These are phyloP conservation scores for Hypotaenidia philippensis DNA, from an alignment of 2,797 vertebrate genomes.

Conservation along the genomic window DNA sequence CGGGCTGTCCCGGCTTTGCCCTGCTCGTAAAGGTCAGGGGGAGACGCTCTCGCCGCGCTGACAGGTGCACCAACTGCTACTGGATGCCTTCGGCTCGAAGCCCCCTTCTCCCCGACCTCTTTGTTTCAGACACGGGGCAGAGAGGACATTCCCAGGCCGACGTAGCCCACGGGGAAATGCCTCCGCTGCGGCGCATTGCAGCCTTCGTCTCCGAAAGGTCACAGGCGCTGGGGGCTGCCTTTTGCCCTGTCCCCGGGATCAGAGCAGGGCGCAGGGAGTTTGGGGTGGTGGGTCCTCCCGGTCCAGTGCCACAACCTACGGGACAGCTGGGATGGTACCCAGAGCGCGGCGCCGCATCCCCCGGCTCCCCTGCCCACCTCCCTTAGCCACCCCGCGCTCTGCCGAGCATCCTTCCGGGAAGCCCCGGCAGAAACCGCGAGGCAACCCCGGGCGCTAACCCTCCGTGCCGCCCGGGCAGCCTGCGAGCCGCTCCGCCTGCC, in stretches of 20 bases:
- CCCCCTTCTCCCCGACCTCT: background rate
- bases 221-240: background rate
- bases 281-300: background rate
- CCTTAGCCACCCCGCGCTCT: background rate
- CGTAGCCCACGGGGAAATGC: background rate
- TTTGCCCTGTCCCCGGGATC: background rate
- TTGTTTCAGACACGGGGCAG: background rate
- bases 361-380: background rate
- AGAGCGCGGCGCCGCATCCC: background rate
- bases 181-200: background rate
- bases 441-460: background rate
- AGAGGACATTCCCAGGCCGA: background rate
- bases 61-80: slow-evolving; percentile 45
- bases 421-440: background rate
- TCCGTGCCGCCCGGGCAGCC: too few relatives aligned
- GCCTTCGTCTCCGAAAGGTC: background rate
- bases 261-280: background rate
- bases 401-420: too few relatives aligned
- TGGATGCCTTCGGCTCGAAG: background rate
- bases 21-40: background rate
- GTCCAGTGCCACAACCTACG: background rate
- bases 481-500: background rate
- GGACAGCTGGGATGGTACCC: background rate
- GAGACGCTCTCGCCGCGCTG: background rate
- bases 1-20: background rate